Percentiles rank a stretch among this genome's conserved stretches.
Conservation (phyloP, 2,797 vertebrate species). For the Mormyrops boulengeri region DNA sequence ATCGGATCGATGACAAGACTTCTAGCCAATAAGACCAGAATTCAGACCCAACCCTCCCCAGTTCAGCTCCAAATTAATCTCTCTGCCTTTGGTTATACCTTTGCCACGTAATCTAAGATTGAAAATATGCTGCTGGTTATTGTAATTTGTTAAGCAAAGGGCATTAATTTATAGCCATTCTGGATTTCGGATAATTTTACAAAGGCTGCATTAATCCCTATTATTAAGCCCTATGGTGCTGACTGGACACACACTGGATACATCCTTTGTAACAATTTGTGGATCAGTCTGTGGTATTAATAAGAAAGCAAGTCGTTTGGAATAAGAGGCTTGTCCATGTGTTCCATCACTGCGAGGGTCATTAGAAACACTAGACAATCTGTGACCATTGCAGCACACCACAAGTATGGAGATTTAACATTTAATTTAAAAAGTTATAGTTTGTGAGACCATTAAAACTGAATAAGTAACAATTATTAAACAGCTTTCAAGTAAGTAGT, state of each 20-base stretch:
- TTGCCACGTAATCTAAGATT: background rate
- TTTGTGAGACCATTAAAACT: background rate
- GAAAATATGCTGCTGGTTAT: background rate
- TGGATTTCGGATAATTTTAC: conserved; percentile 18
- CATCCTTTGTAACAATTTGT: background rate
- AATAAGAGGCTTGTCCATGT: background rate
- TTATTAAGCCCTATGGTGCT: conserved; percentile 9
- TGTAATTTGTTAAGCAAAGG: conserved; percentile 11
- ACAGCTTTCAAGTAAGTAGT: background rate
- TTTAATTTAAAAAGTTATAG: conserved; percentile 13
- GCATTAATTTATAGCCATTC: conserved; percentile 18
- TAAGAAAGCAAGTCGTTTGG: background rate
- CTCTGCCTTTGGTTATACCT: conserved; percentile 4
- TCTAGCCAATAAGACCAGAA: background rate
- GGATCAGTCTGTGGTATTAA: background rate
- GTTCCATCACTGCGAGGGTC: background rate
- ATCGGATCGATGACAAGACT: background rate
- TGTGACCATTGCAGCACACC: background rate
- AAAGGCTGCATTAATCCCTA: conserved; percentile 19
- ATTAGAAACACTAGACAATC: background rate
- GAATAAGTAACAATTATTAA: background rate
- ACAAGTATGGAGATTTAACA: background rate
- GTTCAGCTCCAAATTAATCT: conserved; percentile 2
- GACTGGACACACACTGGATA: background rate
- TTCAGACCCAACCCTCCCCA: background rate